A percentile compares a stretch with the other conserved stretches of the same genome.
phyloP scores from a whole-genome alignment of 2,797 vertebrate genomes.

The Cirrhinus molitorella region DNA sequence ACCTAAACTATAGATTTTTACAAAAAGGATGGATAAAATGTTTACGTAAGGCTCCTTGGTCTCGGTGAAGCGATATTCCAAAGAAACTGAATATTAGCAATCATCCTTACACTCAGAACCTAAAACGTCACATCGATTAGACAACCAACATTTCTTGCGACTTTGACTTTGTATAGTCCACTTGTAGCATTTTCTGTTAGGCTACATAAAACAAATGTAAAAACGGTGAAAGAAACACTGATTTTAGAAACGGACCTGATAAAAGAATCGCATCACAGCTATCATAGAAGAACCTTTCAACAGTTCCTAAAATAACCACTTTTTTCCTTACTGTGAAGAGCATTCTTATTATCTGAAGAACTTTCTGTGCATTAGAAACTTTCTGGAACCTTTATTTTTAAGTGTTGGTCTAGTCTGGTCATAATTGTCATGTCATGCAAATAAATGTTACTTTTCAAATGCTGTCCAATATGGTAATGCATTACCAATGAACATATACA shows the following conservation, averaged over 20 bases:
- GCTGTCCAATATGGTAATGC: background rate
- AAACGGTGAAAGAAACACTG: background rate
- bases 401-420: background rate
- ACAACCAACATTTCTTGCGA: background rate
- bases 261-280: background rate
- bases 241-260: background rate
- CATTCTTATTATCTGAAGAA: background rate
- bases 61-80: conserved; percentile 39
- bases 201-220: background rate
- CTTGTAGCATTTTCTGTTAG: background rate
- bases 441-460: background rate
- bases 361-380: background rate
- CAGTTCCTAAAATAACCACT: background rate
- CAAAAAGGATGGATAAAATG: conserved; percentile 49
- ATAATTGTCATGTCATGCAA: background rate
- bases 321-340: background rate
- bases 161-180: background rate
- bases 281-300: background rate
- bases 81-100: background rate
- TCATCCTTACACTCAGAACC: background rate
- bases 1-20: background rate
- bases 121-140: background rate
- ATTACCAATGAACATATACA: background rate
- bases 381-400: background rate
- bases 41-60: conserved; percentile 56